phyloP scores from a whole-genome alignment of 2,113 vertebrate species.

The Micronycteris hirsuta region DNA sequence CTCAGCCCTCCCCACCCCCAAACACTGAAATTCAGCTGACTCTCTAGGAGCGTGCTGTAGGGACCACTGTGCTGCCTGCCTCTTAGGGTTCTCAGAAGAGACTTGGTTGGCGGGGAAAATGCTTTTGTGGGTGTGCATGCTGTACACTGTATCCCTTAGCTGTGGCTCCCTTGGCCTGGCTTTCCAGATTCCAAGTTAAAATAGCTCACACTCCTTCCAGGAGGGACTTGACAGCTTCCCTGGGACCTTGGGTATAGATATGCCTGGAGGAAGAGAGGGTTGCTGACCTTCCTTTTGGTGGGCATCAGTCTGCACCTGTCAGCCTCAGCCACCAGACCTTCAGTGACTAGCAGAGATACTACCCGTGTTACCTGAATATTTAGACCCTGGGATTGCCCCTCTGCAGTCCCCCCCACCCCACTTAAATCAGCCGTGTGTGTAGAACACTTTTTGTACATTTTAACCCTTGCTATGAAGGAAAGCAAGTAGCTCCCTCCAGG shows the following conservation, averaged over 20 bases:
- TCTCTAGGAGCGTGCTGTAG: not conserved
- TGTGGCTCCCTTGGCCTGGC: not conserved
- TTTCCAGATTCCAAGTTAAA: conserved; percentile 39
- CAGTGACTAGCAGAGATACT: not conserved
- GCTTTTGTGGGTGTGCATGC: not conserved
- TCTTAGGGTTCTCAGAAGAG: not conserved
- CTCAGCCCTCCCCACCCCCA: not conserved
- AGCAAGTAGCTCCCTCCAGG: not conserved
- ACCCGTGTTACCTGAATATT: not conserved
- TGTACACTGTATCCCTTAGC: conserved; percentile 21
- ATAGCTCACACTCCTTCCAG: not conserved
- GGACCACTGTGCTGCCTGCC: too few relatives aligned
- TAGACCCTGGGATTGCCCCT: not conserved
- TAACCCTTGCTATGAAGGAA: not conserved
- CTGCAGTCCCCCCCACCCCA: not conserved
- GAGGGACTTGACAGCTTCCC: not conserved
- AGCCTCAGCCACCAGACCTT: not conserved
- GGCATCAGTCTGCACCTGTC: not conserved
- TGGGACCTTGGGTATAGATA: not conserved
- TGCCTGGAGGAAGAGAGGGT: not conserved
- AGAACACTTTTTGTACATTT: not conserved
- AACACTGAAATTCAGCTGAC: not conserved
- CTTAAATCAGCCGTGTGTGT: not conserved
- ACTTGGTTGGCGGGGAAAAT: not conserved
- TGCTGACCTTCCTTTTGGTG: not conserved